These are phyloP conservation scores for Gortyna flavago DNA, from an alignment of 2,888 invertebrate genomes.

Conservation along the genomic window DNA sequence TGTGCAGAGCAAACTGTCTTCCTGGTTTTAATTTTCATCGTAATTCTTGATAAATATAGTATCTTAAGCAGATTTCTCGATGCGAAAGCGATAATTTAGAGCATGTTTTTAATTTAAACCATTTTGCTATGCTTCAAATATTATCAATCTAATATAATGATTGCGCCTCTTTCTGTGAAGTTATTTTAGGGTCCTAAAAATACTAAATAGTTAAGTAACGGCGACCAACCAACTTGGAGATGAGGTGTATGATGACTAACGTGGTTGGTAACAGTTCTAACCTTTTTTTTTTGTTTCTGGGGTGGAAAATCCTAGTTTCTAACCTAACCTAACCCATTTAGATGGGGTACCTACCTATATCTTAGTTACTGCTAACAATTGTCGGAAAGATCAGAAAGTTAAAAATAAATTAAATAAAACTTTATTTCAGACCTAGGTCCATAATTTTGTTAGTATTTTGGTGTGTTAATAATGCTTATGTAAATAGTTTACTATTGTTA, in stretches of 20 bases:
- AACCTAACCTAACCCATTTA: too few relatives aligned
- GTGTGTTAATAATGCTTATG: too few relatives aligned
- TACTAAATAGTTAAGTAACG: not conserved
- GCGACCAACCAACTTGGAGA: not conserved
- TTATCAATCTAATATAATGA: not conserved
- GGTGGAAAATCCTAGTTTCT: too few relatives aligned
- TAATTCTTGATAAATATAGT: not conserved
- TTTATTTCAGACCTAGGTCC: too few relatives aligned
- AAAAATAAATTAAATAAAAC: not conserved
- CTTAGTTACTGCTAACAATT: not conserved
- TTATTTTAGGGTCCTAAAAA: not conserved
- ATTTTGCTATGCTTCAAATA: not conserved
- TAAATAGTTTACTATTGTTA: too few relatives aligned
- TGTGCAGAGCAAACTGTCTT: slow-evolving; percentile 30
- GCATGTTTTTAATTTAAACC: not conserved
- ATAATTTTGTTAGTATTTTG: too few relatives aligned
- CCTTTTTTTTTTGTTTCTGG: too few relatives aligned
- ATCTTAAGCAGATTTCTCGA: not conserved
- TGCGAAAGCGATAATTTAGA: not conserved
- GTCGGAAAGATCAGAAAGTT: not conserved
- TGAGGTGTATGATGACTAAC: not conserved
- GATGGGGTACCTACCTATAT: not conserved
- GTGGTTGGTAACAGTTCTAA: too few relatives aligned
- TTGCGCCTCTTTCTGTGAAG: not conserved
- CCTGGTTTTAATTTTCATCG: slow-evolving; percentile 3